Percentiles rank a stretch among this genome's conserved stretches.
Evolutionary conservation across 1,140 invertebrate species (phyloP).

Genomic region (Drosophila repleta): DNA sequence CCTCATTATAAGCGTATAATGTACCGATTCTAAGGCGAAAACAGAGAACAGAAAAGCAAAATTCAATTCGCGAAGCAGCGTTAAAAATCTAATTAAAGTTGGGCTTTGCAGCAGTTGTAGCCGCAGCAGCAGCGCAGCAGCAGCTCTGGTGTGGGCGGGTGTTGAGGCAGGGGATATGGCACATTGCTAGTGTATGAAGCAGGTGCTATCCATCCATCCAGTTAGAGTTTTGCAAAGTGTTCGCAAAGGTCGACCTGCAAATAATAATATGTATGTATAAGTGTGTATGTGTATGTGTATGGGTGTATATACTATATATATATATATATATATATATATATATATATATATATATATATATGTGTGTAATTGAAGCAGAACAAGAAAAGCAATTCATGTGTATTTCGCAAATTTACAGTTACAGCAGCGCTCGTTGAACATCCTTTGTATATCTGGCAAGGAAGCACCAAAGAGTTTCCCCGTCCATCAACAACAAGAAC

Average conservation of each 20-base stretch:
- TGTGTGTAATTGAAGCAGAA: slow-evolving; percentile 3
- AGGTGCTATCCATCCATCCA: background rate
- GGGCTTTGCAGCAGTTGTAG: background rate
- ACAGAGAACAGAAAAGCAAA: background rate
- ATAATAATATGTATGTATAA: slow-evolving; percentile 15
- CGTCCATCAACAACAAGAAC: slow-evolving; percentile 46
- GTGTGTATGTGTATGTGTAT: background rate
- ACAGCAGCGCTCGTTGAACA: slow-evolving; percentile 57
- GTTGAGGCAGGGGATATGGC: slow-evolving; percentile 16
- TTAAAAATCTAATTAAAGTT: slow-evolving; percentile 25
- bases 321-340: slow-evolving; percentile 5
- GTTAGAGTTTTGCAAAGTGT: background rate
- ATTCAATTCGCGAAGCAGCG: slow-evolving; percentile 28
- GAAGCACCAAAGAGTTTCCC: slow-evolving; percentile 79
- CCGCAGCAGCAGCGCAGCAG: background rate
- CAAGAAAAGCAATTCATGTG: slow-evolving; percentile 9
- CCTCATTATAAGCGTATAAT: slow-evolving; percentile 47
- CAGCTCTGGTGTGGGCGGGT: background rate
- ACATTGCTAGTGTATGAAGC: slow-evolving; percentile 25
- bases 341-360: slow-evolving; percentile 7
- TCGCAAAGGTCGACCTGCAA: slow-evolving; percentile 28
- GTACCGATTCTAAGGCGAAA: slow-evolving; percentile 36
- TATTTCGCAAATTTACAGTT: slow-evolving; percentile 38
- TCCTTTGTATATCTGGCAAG: slow-evolving; percentile 50
- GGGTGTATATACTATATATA: too few species aligned